Conservation (phyloP, 2,113 vertebrate species). For the Pituophis catenifer region DNA sequence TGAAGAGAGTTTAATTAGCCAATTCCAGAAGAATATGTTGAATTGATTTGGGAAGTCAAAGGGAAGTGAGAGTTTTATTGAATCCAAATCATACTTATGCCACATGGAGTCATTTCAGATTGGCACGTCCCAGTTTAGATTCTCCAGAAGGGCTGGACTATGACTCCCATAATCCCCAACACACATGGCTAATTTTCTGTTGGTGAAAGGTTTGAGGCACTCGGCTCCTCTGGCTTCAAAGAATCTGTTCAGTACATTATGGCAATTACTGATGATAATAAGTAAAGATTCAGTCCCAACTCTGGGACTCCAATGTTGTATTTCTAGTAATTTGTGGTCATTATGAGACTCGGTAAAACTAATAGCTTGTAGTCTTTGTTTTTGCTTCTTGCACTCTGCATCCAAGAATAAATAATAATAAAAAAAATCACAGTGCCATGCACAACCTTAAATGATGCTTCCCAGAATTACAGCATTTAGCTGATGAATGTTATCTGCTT, state of each 20-base stretch:
- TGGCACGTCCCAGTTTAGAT: neutral
- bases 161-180: neutral
- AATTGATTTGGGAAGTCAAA: neutral
- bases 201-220: neutral
- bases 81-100: neutral
- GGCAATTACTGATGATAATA: neutral
- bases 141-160: neutral
- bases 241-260: neutral
- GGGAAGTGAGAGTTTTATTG: neutral
- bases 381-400: neutral
- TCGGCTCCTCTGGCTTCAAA: neutral
- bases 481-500: constrained; percentile 10
- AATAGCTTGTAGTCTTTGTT: neutral
- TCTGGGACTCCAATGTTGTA: constrained; percentile 26
- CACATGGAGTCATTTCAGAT: neutral
- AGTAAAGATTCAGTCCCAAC: neutral
- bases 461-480: constrained; percentile 13
- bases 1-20: neutral
- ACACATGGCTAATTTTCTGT: neutral
- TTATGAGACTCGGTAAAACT: neutral
- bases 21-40: neutral
- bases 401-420: constrained; percentile 19
- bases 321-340: constrained; percentile 49
- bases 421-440: neutral
- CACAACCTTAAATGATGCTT: neutral